These are phyloP conservation scores for Buceros bicornis DNA, from an alignment of 2,797 vertebrate genomes.

Conservation along the genomic window DNA sequence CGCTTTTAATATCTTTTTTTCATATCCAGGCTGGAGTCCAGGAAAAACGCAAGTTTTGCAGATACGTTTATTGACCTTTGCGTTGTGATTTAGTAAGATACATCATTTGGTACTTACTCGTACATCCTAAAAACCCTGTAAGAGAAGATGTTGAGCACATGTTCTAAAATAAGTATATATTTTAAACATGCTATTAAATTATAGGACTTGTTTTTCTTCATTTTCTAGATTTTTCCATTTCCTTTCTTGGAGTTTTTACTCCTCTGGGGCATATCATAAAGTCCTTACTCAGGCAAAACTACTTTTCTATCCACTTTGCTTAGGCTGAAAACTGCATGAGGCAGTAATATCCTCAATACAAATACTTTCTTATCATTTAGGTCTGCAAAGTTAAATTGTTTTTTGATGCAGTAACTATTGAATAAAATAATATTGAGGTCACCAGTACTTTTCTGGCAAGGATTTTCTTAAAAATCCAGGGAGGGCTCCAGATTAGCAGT, in stretches of 20 bases:
- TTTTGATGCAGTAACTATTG: background rate
- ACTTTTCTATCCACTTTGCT: conserved; percentile 15
- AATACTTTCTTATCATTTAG: conserved; percentile 15
- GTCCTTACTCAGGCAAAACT: conserved; percentile 33
- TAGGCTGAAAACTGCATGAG: conserved; percentile 20
- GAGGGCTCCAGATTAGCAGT: background rate
- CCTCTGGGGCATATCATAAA: conserved; percentile 12
- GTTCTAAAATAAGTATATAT: conserved; percentile 20
- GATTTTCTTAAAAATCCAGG: conserved; percentile 19
- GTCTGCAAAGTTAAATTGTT: conserved; percentile 1
- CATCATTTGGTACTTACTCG: background rate
- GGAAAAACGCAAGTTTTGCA: conserved; percentile 30
- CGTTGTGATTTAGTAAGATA: conserved; percentile 10
- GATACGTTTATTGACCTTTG: background rate
- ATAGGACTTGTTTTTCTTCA: background rate
- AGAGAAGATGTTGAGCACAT: background rate
- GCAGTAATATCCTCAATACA: background rate
- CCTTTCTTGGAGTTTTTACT: conserved; percentile 26
- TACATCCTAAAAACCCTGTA: background rate
- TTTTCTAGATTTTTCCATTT: conserved; percentile 48
- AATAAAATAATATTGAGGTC: conserved; percentile 37
- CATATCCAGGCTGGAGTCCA: background rate
- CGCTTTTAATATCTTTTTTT: background rate
- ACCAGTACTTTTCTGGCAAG: background rate
- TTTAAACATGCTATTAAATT: conserved; percentile 19